Base-by-base conservation (phyloP, 1,140 invertebrate species). In the Capitella teleta region DNA sequence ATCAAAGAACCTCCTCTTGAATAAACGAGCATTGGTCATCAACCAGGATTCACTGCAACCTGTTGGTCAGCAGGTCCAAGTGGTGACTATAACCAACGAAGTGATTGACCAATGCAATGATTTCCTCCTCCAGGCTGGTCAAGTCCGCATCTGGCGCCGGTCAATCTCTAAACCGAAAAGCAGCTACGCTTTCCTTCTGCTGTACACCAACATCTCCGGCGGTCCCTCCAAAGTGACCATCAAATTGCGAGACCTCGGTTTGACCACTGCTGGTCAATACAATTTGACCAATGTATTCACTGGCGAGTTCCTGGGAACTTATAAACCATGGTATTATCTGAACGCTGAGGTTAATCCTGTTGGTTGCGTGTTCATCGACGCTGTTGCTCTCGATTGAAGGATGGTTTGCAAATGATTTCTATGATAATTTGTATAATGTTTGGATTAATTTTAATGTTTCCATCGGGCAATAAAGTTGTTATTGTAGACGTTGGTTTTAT, bases 141-240 rank as follows among this genome's bases (percentile, higher is more conserved):
- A 42, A 37, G 46, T 53, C 24, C 21, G 26, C 5, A 53, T 53
- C 24, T 53, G 52, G 52, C 34, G 19, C 26, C 41, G 44, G 36
- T 30, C 46, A 14, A 41, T 53, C 36, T 28, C 36, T 21, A 12
- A 10, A 8, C 38, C 45, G 19, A 28, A 23, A 10, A 47, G 52
- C n/a, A 49, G 46, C 40, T 53, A 28, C 45, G 52, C 52, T 12
- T 3, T 53, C 1, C 40, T 30, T 3, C 26, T 53, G 24, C 21
- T 53, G 12, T 49, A 49, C 46, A 49, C 47, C 21, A 44, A 49
- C 28, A 49, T 53, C n/a, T 37, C 40, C 3, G 52, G 52, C 12
- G 49, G 36, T 5, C 52, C 52, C 18, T 42, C 16, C n/a, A 24
- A 32, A 24, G 47, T 44, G 5, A 49, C 52, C 10, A 25, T 53